These are phyloP conservation scores for Ceyx melanurus DNA, from an alignment of 2,113 vertebrate genomes.

Conservation along the genomic window DNA sequence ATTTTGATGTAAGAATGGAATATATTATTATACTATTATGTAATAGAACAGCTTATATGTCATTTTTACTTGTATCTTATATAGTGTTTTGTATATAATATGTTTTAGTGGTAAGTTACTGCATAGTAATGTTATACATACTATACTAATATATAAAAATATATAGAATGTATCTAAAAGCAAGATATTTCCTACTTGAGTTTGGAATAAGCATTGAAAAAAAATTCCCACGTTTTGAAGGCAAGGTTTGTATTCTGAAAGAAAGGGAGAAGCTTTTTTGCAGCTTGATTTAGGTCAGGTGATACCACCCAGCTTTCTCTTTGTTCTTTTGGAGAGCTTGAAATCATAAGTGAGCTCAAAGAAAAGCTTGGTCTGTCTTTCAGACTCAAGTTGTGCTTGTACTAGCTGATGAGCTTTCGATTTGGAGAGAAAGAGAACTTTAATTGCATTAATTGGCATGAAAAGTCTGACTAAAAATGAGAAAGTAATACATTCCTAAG, in stretches of 20 bases:
- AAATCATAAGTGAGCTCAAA: not conserved
- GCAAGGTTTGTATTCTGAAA: not conserved
- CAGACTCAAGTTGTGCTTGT: not conserved
- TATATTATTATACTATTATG: too few relatives aligned
- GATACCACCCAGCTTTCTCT: not conserved
- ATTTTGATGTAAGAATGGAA: too few relatives aligned
- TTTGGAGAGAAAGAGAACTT: not conserved
- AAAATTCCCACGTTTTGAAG: not conserved
- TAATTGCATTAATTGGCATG: slow-evolving; percentile 39
- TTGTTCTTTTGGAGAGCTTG: not conserved
- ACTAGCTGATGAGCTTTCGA: not conserved
- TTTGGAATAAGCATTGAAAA: not conserved
- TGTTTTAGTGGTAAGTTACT: not conserved
- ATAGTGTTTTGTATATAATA: not conserved
- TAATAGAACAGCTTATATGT: too few relatives aligned
- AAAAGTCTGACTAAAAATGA: not conserved
- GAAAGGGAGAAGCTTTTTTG: not conserved
- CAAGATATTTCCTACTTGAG: not conserved
- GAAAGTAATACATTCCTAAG: slow-evolving; percentile 19
- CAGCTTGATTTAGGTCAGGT: not conserved
- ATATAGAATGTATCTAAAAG: not conserved
- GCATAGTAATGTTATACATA: not conserved
- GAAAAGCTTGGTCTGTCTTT: not conserved
- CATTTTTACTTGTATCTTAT: too few relatives aligned
- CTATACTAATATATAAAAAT: not conserved